Evolutionary conservation across 2,888 invertebrate species (phyloP).

Genomic region (Orchesella flavescens): DNA sequence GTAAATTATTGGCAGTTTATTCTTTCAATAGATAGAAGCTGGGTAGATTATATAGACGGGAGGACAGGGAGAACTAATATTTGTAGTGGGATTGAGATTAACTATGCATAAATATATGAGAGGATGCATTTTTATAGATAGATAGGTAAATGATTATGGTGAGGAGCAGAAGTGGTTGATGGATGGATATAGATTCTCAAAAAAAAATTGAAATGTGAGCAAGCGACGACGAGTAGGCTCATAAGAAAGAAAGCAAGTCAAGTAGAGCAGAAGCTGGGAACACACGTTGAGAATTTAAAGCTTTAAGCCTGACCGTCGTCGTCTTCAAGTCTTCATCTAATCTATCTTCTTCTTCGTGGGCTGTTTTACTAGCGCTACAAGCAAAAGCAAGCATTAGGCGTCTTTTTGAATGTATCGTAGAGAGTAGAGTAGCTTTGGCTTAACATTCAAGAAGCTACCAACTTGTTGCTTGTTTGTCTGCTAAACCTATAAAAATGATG

Average conservation of each 20-base stretch:
- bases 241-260: constrained; percentile 24
- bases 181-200: background rate
- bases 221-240: constrained; percentile 14
- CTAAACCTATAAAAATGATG: constrained; percentile 59
- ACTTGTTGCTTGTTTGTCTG: constrained; percentile 48
- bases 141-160: constrained; percentile 43
- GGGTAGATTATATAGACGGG: background rate
- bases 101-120: no score
- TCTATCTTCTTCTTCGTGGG: constrained; percentile 49
- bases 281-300: constrained; percentile 45
- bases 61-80: constrained; percentile 41
- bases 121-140: constrained; percentile 19
- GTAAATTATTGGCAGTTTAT: constrained; percentile 59
- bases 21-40: constrained; percentile 22
- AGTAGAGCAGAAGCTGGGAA: constrained; percentile 38
- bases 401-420: constrained; percentile 27
- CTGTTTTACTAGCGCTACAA: constrained; percentile 36
- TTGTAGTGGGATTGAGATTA: constrained; percentile 51
- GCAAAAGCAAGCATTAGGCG: background rate
- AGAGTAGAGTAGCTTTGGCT: constrained; percentile 20
- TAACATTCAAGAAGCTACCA: background rate
- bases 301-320: constrained; percentile 35
- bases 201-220: background rate
- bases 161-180: constrained; percentile 11
- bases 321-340: constrained; percentile 60